These are phyloP conservation scores for Ia io DNA, from an alignment of 2,113 vertebrate species.

Conservation along the genomic window DNA sequence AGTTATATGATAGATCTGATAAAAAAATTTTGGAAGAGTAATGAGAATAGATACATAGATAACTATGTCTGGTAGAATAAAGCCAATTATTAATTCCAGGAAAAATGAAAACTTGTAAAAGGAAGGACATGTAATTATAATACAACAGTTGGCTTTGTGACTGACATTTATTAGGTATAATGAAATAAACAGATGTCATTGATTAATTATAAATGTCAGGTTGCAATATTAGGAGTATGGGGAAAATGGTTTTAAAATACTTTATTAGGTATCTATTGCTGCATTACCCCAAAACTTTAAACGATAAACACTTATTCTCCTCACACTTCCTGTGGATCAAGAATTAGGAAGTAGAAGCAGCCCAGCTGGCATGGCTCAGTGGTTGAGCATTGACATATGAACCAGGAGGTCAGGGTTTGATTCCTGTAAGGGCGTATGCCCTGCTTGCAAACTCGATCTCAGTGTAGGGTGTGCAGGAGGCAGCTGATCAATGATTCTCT, in stretches of 20 bases:
- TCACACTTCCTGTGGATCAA: neutral
- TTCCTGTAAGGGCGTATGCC: too few relatives aligned
- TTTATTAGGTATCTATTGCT: neutral
- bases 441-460: too few relatives aligned
- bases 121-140: neutral
- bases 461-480: too few relatives aligned
- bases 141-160: constrained; percentile 1
- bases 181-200: neutral
- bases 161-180: neutral
- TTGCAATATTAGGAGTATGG: neutral
- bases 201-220: neutral
- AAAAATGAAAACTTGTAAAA: neutral
- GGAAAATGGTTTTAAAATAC: neutral
- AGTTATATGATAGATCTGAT: neutral
- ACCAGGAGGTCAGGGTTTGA: too few relatives aligned
- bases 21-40: neutral
- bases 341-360: neutral
- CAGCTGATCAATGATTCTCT: too few relatives aligned
- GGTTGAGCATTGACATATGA: too few relatives aligned
- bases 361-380: neutral
- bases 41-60: neutral
- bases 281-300: neutral
- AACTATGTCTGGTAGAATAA: neutral
- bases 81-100: neutral
- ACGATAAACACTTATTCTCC: neutral